A percentile compares a stretch with the other conserved stretches of the same genome.
phyloP scores from a whole-genome alignment of 2,113 vertebrate genomes.

The Pycnonotus jocosus region DNA sequence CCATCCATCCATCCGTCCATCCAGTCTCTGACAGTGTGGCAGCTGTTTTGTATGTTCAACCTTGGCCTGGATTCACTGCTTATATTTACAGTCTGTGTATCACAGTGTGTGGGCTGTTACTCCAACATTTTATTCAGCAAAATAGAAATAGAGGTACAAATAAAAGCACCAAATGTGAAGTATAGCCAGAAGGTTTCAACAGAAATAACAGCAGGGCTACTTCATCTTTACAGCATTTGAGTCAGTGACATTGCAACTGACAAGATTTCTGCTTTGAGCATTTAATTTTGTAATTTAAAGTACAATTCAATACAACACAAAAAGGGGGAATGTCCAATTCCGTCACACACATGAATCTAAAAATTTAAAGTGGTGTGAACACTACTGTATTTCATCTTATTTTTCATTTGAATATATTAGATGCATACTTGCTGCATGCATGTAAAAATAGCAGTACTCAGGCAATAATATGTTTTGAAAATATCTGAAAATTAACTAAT shows the following conservation, averaged over 20 bases:
- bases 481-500: not conserved
- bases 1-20: not conserved
- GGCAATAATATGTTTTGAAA: not conserved
- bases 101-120: slow-evolving; percentile 50
- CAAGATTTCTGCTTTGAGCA: slow-evolving; percentile 71
- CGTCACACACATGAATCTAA: slow-evolving; percentile 6
- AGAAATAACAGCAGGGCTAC: slow-evolving; percentile 72
- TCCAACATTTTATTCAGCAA: slow-evolving; percentile 75
- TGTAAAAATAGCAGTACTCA: not conserved
- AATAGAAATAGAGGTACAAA: slow-evolving; percentile 75
- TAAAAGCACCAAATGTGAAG: slow-evolving; percentile 75
- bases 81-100: slow-evolving; percentile 67
- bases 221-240: slow-evolving; percentile 70
- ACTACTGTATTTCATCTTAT: not conserved
- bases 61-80: slow-evolving; percentile 55
- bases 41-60: slow-evolving; percentile 49
- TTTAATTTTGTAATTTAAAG: slow-evolving; percentile 73
- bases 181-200: slow-evolving; percentile 72
- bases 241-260: slow-evolving; percentile 66
- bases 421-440: not conserved
- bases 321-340: slow-evolving; percentile 41
- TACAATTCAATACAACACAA: slow-evolving; percentile 49
- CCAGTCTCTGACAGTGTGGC: not conserved
- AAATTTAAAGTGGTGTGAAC: slow-evolving; percentile 31
- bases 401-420: slow-evolving; percentile 39